Percentiles rank a stretch among this genome's conserved stretches.
Evolutionary conservation across 2,113 vertebrate genomes (phyloP).

Genomic region (Grantiella picta): DNA sequence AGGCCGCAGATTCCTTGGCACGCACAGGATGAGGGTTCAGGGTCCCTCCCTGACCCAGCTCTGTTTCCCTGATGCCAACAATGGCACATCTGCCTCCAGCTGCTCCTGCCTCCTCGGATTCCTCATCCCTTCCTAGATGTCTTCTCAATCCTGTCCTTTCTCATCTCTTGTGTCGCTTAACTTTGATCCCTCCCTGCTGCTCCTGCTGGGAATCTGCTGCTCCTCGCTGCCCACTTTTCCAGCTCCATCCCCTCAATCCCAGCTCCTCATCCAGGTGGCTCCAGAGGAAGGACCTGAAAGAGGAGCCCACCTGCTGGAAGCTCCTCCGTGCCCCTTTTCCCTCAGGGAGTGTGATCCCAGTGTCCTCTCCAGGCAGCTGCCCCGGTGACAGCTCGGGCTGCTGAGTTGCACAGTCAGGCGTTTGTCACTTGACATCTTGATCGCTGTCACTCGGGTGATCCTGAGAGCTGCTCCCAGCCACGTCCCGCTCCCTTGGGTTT

Average conservation of each 20-base stretch:
- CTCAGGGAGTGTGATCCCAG: background rate
- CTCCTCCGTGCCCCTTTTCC: background rate
- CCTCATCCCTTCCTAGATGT: background rate
- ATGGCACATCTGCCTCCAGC: background rate
- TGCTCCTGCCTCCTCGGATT: background rate
- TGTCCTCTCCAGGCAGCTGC: background rate
- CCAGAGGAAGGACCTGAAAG: too few relatives aligned
- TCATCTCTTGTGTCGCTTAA: background rate
- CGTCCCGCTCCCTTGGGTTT: background rate
- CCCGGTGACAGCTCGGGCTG: background rate
- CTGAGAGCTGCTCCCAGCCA: background rate
- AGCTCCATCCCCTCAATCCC: background rate
- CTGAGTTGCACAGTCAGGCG: background rate
- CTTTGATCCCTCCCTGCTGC: background rate
- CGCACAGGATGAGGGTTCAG: fast-evolving
- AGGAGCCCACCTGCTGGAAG: background rate
- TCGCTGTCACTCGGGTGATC: conserved; percentile 7
- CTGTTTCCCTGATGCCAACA: background rate
- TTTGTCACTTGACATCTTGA: conserved; percentile 33
- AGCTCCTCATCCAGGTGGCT: background rate
- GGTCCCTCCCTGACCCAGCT: background rate
- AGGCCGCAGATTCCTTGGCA: background rate
- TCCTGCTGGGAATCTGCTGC: background rate
- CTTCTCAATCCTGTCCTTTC: background rate
- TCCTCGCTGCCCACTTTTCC: background rate